Percentiles rank a stretch among this genome's conserved stretches.
These are phyloP conservation scores for Tenthredo livida DNA, from an alignment of 2,888 invertebrate genomes.

Conservation along the genomic window DNA sequence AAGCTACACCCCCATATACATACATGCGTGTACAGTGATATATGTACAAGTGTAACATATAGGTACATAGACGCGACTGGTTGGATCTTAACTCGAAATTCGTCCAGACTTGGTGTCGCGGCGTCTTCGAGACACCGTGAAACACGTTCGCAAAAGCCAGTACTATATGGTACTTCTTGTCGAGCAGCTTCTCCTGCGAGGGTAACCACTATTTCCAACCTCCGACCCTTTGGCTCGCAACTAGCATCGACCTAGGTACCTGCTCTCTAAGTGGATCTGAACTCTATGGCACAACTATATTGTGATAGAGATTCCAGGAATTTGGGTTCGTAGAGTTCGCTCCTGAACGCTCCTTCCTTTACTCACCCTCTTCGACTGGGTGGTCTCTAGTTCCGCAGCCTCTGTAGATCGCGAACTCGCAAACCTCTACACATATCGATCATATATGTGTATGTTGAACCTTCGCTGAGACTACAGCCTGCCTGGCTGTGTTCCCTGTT, in stretches of 20 bases:
- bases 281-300: slow-evolving; percentile 38
- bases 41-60: slow-evolving; percentile 3
- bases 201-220: slow-evolving; percentile 11
- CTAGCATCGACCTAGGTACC: slow-evolving; percentile 6
- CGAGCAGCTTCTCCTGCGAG: background rate
- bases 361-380: slow-evolving; percentile 14
- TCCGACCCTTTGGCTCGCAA: slow-evolving; percentile 11
- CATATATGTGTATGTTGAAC: background rate
- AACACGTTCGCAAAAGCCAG: background rate
- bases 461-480: slow-evolving; percentile 10
- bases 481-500: background rate
- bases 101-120: slow-evolving; percentile 22
- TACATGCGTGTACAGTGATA: background rate
- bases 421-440: slow-evolving; percentile 2
- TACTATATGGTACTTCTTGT: slow-evolving; percentile 22
- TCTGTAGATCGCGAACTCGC: slow-evolving; percentile 5
- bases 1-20: background rate
- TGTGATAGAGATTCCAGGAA: slow-evolving; percentile 37
- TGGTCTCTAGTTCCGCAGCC: background rate
- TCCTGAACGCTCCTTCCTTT: slow-evolving; percentile 19
- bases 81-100: slow-evolving; percentile 12
- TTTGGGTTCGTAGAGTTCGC: slow-evolving; percentile 28
- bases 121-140: background rate
- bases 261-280: slow-evolving; percentile 38
- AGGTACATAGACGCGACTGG: background rate